phyloP scores from a whole-genome alignment of 2,888 invertebrate species.

The Horisme vitalbata region DNA sequence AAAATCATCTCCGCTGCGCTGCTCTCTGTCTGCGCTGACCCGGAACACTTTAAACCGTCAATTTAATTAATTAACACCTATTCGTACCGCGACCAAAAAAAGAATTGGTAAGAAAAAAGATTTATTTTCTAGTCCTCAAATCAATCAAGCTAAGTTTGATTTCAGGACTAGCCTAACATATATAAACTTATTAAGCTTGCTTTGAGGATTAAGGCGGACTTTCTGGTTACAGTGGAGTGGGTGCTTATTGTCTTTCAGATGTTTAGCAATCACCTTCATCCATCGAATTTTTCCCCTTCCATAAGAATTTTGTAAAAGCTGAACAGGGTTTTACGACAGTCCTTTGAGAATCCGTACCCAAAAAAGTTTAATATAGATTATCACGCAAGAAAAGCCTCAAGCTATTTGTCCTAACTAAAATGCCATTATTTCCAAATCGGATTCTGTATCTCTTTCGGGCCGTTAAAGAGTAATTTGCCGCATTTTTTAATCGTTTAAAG shows the following conservation, averaged over 20 bases:
- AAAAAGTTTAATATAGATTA: constrained; percentile 38
- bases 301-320: constrained; percentile 29
- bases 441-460: constrained; percentile 21
- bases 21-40: no score
- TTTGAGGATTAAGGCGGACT: no score
- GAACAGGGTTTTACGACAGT: constrained; percentile 31
- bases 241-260: constrained; percentile 1
- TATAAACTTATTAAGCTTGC: no score
- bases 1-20: no score
- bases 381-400: constrained; percentile 33
- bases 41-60: no score
- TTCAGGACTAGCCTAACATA: no score
- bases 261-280: constrained; percentile 1
- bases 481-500: constrained; percentile 10
- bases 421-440: constrained; percentile 24
- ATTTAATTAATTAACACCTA: no score
- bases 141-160: no score
- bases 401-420: constrained; percentile 29
- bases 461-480: constrained; percentile 14
- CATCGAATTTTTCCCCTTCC: constrained; percentile 21
- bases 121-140: no score
- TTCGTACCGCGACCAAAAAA: no score
- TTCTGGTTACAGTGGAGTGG: no score
- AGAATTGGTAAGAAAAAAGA: no score
- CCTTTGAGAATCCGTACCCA: constrained; percentile 30